Evolutionary conservation across 2,888 invertebrate genomes (phyloP), one percentile per base, ranked within the genome.

Genomic region (Ochlodes sylvanus): DNA sequence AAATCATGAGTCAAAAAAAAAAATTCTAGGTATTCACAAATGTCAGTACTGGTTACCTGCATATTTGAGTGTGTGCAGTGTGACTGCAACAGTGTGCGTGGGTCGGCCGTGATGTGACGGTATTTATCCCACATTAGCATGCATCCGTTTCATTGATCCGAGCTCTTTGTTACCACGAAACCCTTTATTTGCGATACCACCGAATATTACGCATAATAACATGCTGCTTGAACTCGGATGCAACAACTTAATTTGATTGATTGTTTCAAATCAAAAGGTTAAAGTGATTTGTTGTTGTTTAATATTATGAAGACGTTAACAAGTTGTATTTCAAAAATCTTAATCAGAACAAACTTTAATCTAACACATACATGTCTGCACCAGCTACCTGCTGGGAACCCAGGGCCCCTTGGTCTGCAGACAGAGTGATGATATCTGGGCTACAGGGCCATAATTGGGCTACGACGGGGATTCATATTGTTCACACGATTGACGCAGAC

Each of bases 61-160:
- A 15, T 7, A 0, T 19, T 19, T 58, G 15, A 50, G 52, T 41
- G 42, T 19, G 47, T 71, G 79, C 78, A 76, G 7, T 38, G 38
- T 62, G n/a, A 60, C 58, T 66, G 66, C 64, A 63, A 41, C 38
- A 65, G 80, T 81, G 85, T 73, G 85, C 80, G 83, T 73, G 75
- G 71, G 79, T 78, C 81, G 79, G 72, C 72, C 76, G 75, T 77
- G 80, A 82, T 86, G 82, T 85, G 84, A 82, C 77, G 84, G 88
- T 85, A 87, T 89, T 89, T 89, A 88, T 88, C 86, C 88, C 86
- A 86, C 87, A 90, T 89, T 89, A 89, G 83, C 84, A 87, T 87
- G 87, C 86, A 88, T 88, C 87, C 86, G 86, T 84, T 84, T 83
- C 86, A 89, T 86, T 87, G 88, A 87, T 89, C 85, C 85, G 77